phyloP scores from a whole-genome alignment of 2,113 vertebrate species.

The Gnathonemus longibarbis region DNA sequence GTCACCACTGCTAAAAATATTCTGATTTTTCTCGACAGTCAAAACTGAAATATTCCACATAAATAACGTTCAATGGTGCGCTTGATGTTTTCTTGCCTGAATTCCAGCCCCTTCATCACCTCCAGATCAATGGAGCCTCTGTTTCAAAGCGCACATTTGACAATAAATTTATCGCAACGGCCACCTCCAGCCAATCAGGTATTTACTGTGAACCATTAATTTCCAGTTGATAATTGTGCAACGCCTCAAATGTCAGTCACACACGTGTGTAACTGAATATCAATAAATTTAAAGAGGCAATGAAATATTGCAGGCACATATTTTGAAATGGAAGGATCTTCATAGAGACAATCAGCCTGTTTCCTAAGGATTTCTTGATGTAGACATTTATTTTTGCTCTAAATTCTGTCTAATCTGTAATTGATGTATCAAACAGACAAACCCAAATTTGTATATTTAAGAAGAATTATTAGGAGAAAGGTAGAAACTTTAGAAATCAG shows the following conservation, averaged over 20 bases:
- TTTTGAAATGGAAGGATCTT: background rate
- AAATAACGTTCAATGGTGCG: background rate
- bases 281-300: background rate
- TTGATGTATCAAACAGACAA: background rate
- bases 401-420: background rate
- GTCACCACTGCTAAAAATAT: background rate
- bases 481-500: background rate
- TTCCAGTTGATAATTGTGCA: background rate
- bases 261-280: background rate
- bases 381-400: background rate
- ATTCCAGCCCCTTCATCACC: background rate
- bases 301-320: background rate
- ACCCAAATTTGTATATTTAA: background rate
- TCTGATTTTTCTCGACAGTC: background rate
- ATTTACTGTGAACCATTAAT: background rate
- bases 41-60: background rate
- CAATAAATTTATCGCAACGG: background rate
- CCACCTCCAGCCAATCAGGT: background rate
- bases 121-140: background rate
- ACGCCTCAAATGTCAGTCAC: background rate
- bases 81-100: background rate
- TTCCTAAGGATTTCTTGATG: background rate
- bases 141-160: background rate
- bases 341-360: background rate
- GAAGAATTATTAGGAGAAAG: background rate